Conservation (phyloP, 1,140 invertebrate species). For the Atta texana region DNA sequence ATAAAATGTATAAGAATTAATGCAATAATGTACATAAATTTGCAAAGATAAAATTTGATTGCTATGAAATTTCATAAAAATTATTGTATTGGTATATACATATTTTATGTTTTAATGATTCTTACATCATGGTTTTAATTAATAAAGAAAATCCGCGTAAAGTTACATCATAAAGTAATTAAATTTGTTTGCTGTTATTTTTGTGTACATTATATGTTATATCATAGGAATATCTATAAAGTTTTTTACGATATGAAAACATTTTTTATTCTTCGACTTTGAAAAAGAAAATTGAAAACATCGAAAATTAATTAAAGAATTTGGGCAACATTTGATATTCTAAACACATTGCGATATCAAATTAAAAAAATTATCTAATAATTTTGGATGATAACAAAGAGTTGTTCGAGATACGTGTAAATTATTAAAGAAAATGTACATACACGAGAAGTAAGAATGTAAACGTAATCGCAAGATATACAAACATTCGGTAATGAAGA, state of each 20-base stretch:
- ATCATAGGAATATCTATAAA: background rate
- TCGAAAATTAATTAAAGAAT: background rate
- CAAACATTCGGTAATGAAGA: background rate
- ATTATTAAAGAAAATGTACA: background rate
- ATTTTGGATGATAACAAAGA: background rate
- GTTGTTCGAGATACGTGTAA: background rate
- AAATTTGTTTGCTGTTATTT: conserved; percentile 9
- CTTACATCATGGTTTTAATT: background rate
- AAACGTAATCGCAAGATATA: background rate
- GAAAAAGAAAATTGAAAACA: background rate
- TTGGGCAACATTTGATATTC: no score
- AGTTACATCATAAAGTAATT: conserved; percentile 6
- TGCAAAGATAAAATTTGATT: background rate
- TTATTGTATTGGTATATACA: background rate
- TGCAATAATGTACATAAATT: background rate
- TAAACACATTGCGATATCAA: background rate
- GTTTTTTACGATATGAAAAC: background rate
- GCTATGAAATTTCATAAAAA: background rate
- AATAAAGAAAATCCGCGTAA: background rate
- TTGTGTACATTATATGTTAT: background rate
- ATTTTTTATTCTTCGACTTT: background rate
- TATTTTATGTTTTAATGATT: no score
- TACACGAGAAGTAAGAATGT: background rate
- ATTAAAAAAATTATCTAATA: background rate
- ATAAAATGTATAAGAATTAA: background rate